Evolutionary conservation across 2,797 vertebrate species (phyloP).

Genomic region (Podargus strigoides): DNA sequence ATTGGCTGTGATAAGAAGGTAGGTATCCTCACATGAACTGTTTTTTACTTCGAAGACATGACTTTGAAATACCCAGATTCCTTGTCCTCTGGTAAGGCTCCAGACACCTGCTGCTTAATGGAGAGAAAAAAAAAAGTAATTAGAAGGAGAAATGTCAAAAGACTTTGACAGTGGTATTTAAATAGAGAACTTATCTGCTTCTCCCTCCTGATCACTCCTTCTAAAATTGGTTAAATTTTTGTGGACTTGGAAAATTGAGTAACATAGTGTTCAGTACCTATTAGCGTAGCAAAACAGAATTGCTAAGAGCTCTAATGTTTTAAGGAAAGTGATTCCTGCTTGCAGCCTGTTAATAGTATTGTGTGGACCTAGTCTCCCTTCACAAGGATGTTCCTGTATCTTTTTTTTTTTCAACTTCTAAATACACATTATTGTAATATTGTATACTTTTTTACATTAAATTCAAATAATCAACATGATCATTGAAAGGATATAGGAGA

Average conservation of each 20-base stretch:
- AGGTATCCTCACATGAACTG: neutral
- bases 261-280: neutral
- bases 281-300: neutral
- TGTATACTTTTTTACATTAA: neutral
- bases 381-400: neutral
- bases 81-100: neutral
- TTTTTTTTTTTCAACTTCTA: neutral
- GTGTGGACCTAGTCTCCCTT: neutral
- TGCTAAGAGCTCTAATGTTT: neutral
- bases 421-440: neutral
- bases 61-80: neutral
- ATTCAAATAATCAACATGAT: neutral
- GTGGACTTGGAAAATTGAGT: neutral
- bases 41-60: neutral
- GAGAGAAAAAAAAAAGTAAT: neutral
- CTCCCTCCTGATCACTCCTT: neutral
- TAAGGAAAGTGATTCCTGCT: neutral
- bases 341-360: neutral
- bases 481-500: neutral
- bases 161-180: neutral
- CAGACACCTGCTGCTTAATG: neutral
- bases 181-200: neutral
- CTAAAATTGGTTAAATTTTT: neutral
- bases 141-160: neutral
- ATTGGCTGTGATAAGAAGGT: neutral